Conservation (phyloP, 2,797 vertebrate genomes). For the Spondyliosoma cantharus region DNA sequence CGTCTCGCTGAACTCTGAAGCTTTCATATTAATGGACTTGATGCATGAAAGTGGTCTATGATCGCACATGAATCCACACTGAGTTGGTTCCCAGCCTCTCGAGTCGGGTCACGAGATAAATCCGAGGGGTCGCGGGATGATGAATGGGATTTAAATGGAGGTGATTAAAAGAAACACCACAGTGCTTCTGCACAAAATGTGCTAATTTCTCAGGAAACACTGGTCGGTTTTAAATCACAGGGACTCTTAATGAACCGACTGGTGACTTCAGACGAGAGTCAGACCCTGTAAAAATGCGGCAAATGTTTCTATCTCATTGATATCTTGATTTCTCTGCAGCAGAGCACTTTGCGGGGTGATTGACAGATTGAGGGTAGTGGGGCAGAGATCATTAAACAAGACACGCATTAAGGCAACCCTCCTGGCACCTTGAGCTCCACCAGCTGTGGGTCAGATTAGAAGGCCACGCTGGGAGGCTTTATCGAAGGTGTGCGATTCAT, state of each 20-base stretch:
- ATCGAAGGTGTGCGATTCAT: slow-evolving; percentile 53
- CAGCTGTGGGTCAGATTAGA: slow-evolving; percentile 70
- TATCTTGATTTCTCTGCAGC: neutral
- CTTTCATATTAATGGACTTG: no score
- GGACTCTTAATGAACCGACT: no score
- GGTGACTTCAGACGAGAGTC: no score
- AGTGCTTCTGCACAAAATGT: neutral
- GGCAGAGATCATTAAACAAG: slow-evolving; percentile 67
- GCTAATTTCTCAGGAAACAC: neutral
- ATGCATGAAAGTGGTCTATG: no score
- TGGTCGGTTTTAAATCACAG: no score
- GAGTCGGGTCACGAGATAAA: neutral
- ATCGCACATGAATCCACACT: no score
- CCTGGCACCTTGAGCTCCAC: slow-evolving; percentile 58
- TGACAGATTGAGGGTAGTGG: slow-evolving; percentile 79
- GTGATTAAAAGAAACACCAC: neutral
- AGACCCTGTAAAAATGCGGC: no score
- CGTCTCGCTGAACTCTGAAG: no score
- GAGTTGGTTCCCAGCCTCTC: neutral
- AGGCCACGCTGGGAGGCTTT: slow-evolving; percentile 44
- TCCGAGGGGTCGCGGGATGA: neutral
- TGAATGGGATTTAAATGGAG: neutral
- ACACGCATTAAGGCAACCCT: slow-evolving; percentile 53
- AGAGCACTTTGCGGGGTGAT: slow-evolving; percentile 35
- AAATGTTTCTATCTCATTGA: neutral